Evolutionary conservation across 2,797 vertebrate genomes (phyloP).

Genomic region (Pachyuromys duprasi): DNA sequence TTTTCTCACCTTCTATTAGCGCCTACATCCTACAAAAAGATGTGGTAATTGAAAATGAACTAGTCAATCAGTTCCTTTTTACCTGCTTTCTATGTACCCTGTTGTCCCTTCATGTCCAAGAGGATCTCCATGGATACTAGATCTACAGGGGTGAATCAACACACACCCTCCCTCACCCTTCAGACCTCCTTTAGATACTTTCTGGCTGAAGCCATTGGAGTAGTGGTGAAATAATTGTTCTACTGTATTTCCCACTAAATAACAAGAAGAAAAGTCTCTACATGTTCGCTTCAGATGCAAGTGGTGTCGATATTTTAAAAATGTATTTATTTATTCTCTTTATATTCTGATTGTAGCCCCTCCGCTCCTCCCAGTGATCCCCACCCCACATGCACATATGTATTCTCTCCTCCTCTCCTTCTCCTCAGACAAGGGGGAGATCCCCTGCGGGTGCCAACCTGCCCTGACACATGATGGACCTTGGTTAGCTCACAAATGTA

Average conservation of each 20-base stretch:
- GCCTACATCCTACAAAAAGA: background rate
- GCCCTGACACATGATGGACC: background rate
- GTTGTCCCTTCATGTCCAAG: background rate
- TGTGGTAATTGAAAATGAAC: background rate
- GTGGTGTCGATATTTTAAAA: background rate
- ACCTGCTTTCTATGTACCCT: background rate
- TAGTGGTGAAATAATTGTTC: no score
- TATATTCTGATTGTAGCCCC: no score
- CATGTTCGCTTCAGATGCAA: background rate
- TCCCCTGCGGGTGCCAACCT: no score
- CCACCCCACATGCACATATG: no score
- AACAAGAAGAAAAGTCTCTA: background rate
- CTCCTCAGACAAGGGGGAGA: no score
- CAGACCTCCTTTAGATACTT: background rate
- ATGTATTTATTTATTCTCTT: no score
- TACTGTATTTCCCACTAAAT: background rate
- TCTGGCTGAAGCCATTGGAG: background rate
- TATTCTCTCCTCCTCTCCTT: no score
- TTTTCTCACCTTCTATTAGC: background rate
- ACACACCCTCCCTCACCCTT: background rate
- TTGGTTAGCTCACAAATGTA: background rate
- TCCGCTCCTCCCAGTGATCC: no score
- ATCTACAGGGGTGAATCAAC: background rate
- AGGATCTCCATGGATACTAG: background rate
- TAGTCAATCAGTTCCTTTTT: background rate